Base-by-base conservation (phyloP, 2,113 vertebrate genomes). In the Nyctereutes procyonoides region DNA sequence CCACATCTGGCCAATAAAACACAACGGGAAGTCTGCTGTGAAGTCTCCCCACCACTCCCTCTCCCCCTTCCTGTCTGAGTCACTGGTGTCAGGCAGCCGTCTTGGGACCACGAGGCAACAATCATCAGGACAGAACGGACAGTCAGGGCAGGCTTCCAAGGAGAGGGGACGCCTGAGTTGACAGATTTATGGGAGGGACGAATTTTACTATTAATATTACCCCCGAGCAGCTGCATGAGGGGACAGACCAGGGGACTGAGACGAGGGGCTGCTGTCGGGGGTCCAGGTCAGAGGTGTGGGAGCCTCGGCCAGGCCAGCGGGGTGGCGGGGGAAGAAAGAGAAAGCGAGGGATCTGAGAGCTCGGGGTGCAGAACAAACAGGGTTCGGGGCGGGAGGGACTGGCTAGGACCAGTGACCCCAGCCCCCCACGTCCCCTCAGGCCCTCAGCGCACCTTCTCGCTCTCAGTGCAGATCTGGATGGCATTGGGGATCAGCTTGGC, bases 401-500 rank as follows among this genome's bases (percentile, higher is more conserved):
- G 2, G 55, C 28, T 3, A 58, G 16, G 55, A 7, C 12, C 17
- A 0, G 48, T 0, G 11, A 1, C 69, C 51, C 1, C 14, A 0
- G 58, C 3, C 32, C 17, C 0, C 1, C 3, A 7, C 24, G 12
- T 0, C 1, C 4, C 15, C 0, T 1, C 6, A 0, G 2, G 19
- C 11, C 22, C 43, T 20, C 35, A 0, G 4, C 81, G 77, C 56
- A 98, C 98, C 92, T 99, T 99, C 96, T 99, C 99, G 3, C 98
- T 99, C 92, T 99, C 99, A 0, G 99, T 99, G 98, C 99, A 99
- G 98, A 99, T 99, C 98, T 99, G 99, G 97, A 99, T 99, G 97
- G 99, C 99, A 0, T 99, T 99, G 84, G 99, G 99, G 94, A 99
- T 99, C 97, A 99, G 99, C 97, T 99, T 99, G 60, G 99, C 99